Percentiles rank a stretch among this genome's conserved stretches.
These are phyloP conservation scores for Drosophila kanekoi DNA, from an alignment of 2,888 invertebrate species.

Conservation along the genomic window DNA sequence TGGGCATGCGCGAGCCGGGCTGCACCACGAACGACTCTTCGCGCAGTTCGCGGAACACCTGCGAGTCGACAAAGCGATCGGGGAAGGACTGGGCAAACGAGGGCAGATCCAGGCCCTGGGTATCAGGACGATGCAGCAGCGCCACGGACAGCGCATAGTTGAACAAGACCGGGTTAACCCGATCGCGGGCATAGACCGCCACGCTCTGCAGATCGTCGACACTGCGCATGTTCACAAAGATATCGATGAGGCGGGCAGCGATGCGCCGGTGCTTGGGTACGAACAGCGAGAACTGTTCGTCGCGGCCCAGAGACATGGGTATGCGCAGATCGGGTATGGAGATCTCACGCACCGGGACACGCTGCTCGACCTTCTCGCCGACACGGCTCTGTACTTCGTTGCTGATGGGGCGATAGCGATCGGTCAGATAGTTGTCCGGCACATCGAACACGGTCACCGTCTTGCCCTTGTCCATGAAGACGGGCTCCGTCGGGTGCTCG, in stretches of 20 bases:
- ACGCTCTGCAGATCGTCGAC: conserved; percentile 89
- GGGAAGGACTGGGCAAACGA: conserved; percentile 89
- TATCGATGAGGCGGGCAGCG: conserved; percentile 89
- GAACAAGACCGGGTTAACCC: conserved; percentile 92
- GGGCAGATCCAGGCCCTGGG: conserved; percentile 87
- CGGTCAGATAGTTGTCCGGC: conserved; percentile 87
- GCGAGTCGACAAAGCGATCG: conserved; percentile 88
- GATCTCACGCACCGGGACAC: conserved; percentile 87
- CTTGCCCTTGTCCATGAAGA: conserved; percentile 91
- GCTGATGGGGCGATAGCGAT: conserved; percentile 86
- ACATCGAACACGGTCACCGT: conserved; percentile 87
- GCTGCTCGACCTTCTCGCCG: conserved; percentile 86
- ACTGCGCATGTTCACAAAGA: conserved; percentile 90
- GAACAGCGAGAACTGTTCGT: conserved; percentile 90
- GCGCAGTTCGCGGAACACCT: conserved; percentile 87
- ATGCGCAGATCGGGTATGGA: conserved; percentile 88
- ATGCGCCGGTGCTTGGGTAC: conserved; percentile 89
- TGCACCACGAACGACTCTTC: conserved; percentile 87
- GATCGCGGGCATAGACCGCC: conserved; percentile 89
- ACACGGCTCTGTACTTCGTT: conserved; percentile 87
- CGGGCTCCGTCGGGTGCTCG: conserved; percentile 91
- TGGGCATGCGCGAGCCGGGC: conserved; percentile 88
- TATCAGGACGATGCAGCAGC: conserved; percentile 89
- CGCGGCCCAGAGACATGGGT: conserved; percentile 88
- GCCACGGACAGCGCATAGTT: conserved; percentile 92